These are phyloP conservation scores for Sogatella furcifera DNA, from an alignment of 1,140 invertebrate genomes.

Conservation along the genomic window DNA sequence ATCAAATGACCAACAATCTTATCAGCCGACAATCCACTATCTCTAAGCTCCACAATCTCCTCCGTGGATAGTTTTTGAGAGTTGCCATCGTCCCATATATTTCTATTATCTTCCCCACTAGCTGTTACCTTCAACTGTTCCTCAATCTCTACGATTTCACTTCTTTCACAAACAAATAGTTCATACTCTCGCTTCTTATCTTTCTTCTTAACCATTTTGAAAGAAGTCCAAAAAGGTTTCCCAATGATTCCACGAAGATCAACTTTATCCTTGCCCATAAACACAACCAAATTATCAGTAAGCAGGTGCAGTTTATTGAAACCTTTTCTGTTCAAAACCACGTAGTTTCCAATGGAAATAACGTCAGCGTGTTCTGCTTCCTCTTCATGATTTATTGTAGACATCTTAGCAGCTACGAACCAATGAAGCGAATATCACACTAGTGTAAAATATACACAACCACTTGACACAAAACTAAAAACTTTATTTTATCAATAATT, in stretches of 20 bases:
- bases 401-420: no score
- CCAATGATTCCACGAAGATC: slow-evolving; percentile 56
- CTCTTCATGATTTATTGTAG: no score
- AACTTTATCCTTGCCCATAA: slow-evolving; percentile 57
- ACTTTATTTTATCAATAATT: no score
- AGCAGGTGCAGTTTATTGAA: slow-evolving; percentile 67
- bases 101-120: slow-evolving; percentile 69
- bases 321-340: slow-evolving; percentile 61
- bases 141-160: slow-evolving; percentile 30
- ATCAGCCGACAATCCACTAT: slow-evolving; percentile 59
- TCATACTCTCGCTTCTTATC: slow-evolving; percentile 43
- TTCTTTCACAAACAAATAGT: slow-evolving; percentile 42
- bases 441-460: no score
- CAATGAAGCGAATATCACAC: no score
- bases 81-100: slow-evolving; percentile 69
- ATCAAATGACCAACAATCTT: slow-evolving; percentile 80
- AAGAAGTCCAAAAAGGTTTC: slow-evolving; percentile 63
- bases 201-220: slow-evolving; percentile 58
- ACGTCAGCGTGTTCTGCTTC: neutral
- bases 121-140: slow-evolving; percentile 31
- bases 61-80: slow-evolving; percentile 75
- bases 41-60: slow-evolving; percentile 67
- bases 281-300: slow-evolving; percentile 45
- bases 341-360: slow-evolving; percentile 51
- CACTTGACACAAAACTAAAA: no score